Evolutionary conservation across 2,113 vertebrate species (phyloP), one percentile per base, ranked within the genome.

Genomic region (Tachuris rubrigastra): DNA sequence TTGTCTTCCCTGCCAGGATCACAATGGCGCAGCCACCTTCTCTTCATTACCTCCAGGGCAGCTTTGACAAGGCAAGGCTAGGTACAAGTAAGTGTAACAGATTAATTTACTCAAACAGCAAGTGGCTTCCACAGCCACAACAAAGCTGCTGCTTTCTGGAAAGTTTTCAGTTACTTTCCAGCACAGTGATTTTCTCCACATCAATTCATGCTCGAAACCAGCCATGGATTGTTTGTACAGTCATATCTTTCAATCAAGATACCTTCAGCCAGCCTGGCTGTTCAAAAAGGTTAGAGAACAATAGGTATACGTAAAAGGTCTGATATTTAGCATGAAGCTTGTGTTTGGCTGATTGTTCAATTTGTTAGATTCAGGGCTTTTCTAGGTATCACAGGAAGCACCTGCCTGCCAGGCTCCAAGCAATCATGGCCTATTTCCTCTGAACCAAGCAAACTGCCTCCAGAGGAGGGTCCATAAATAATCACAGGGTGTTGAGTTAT

Each of bases 311-410:
- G 44, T 77, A 75, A 47, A 77, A 72, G 28, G n/a, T 42, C 88
- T 94, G 73, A 71, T 78, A 72, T 58, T 77, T n/a, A 90, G 56
- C 58, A 90, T 96, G 66, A 78, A 9, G 85, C 76, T 88, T 72
- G 75, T 3, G 2, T 92, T 79, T 68, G 83, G 73, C 24, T 58
- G 81, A 83, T 91, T 92, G 78, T 93, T 92, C 53, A 19, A 0
- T 92, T 90, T 85, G 62, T 90, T 85, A 90, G 56, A 60, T 46
- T 37, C 8, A 5, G 65, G 28, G 35, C 6, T 86, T 92, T 92
- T 81, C 63, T 72, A 65, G 77, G 65, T 95, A 95, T 96, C 95
- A 69, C 53, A 90, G 96, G 88, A 97, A 96, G 89, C 93, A 93
- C 72, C 92, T 94, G 92, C 37, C 65, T 88, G 76, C 82, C 79